Conservation (phyloP, 2,888 invertebrate species). For the Caenorhabditis virilis region DNA sequence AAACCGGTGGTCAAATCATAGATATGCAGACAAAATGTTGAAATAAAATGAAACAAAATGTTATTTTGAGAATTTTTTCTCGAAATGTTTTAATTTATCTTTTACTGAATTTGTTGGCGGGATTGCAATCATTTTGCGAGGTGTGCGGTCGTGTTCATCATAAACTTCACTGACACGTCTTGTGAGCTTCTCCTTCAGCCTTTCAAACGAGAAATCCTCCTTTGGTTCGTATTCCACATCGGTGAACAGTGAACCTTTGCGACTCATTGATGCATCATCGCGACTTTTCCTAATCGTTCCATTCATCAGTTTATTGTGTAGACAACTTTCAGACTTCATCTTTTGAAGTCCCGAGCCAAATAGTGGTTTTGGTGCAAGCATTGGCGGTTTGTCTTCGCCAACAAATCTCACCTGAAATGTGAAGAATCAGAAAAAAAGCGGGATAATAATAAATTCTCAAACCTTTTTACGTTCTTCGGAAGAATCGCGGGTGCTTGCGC, state of each 20-base stretch:
- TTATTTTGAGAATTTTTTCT: slow-evolving; percentile 6
- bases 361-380: background rate
- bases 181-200: slow-evolving; percentile 25
- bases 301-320: slow-evolving; percentile 35
- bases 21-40: too few relatives aligned
- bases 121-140: slow-evolving; percentile 20
- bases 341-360: slow-evolving; percentile 39
- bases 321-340: slow-evolving; percentile 41
- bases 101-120: slow-evolving; percentile 44
- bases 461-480: slow-evolving; percentile 47
- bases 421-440: too few relatives aligned
- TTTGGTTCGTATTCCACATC: slow-evolving; percentile 27
- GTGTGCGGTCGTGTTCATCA: slow-evolving; percentile 13
- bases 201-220: slow-evolving; percentile 42
- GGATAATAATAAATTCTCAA: too few relatives aligned
- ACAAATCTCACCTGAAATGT: slow-evolving; percentile 42
- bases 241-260: slow-evolving; percentile 16
- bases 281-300: slow-evolving; percentile 6
- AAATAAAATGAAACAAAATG: too few relatives aligned
- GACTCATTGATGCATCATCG: slow-evolving; percentile 17
- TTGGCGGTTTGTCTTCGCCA: slow-evolving; percentile 18
- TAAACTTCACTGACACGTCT: slow-evolving; percentile 37
- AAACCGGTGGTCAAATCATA: too few relatives aligned
- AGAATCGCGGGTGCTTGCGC: slow-evolving; percentile 37
- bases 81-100: slow-evolving; percentile 37